Conservation (phyloP, 2,113 vertebrate genomes). For the Pavo muticus region DNA sequence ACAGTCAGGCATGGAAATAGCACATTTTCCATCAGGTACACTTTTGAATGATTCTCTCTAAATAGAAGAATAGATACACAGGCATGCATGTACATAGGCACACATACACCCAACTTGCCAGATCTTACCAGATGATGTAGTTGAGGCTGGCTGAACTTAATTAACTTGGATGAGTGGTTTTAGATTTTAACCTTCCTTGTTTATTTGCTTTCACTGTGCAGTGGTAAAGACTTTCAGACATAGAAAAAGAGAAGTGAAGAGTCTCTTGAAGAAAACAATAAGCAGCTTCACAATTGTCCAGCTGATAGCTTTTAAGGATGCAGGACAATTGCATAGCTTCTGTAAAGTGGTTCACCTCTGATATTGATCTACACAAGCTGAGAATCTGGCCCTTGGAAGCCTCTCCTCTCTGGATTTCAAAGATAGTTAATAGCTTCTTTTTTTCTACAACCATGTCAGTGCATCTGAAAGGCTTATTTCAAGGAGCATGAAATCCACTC, state of each 20-base stretch:
- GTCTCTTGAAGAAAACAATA: neutral
- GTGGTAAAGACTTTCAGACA: constrained; percentile 70
- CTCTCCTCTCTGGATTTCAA: neutral
- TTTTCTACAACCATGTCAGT: neutral
- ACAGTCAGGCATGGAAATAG: neutral
- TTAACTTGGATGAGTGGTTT: constrained; percentile 72
- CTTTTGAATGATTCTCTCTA: constrained; percentile 10
- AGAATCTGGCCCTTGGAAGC: neutral
- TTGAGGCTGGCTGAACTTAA: constrained; percentile 74
- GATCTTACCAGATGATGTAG: constrained; percentile 60
- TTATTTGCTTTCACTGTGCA: constrained; percentile 59
- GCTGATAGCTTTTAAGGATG: neutral
- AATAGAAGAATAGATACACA: neutral
- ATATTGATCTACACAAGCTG: neutral
- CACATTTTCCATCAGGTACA: constrained; percentile 1
- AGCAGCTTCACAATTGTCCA: neutral
- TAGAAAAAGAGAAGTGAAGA: neutral
- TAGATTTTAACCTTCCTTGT: constrained; percentile 72
- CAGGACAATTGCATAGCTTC: neutral
- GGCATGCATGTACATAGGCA: neutral
- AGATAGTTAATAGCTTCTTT: neutral
- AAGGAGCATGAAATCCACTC: neutral
- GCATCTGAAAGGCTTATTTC: neutral
- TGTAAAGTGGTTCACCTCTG: neutral
- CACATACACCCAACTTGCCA: neutral